Conservation (phyloP, 2,113 vertebrate species). For the Agapornis roseicollis region DNA sequence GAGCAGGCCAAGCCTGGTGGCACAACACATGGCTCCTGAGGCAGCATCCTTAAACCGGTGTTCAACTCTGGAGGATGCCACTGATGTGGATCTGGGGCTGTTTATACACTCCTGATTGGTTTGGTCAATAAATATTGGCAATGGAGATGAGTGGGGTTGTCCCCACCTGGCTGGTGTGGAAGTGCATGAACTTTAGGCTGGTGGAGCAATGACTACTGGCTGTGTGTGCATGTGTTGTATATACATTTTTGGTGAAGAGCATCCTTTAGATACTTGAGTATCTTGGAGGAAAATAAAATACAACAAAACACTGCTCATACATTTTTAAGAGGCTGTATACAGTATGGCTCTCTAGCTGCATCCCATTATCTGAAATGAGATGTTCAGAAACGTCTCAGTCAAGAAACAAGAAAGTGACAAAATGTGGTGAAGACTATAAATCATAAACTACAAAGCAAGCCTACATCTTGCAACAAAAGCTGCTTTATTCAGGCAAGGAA, state of each 20-base stretch:
- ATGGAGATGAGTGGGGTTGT: background rate
- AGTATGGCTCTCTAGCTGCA: background rate
- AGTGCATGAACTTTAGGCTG: background rate
- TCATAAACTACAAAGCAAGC: constrained; percentile 50
- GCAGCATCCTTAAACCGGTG: background rate
- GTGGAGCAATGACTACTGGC: background rate
- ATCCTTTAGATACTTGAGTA: background rate
- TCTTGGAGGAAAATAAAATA: background rate
- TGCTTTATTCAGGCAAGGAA: constrained; percentile 67
- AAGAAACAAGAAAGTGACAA: constrained; percentile 40
- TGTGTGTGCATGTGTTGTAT: background rate
- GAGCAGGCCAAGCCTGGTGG: background rate
- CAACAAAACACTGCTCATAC: background rate
- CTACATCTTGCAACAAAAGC: constrained; percentile 51
- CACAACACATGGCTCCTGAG: background rate
- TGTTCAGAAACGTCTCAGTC: constrained; percentile 27
- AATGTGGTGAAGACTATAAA: constrained; percentile 29
- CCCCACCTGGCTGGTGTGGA: background rate
- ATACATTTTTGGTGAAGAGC: background rate
- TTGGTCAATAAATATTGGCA: background rate
- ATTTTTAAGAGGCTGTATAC: background rate
- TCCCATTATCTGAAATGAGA: background rate
- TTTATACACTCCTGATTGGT: background rate
- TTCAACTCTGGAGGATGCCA: background rate
- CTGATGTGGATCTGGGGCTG: fast-evolving